Base-by-base conservation (phyloP, 1,140 invertebrate species). In the Harlomillsia oculata region DNA sequence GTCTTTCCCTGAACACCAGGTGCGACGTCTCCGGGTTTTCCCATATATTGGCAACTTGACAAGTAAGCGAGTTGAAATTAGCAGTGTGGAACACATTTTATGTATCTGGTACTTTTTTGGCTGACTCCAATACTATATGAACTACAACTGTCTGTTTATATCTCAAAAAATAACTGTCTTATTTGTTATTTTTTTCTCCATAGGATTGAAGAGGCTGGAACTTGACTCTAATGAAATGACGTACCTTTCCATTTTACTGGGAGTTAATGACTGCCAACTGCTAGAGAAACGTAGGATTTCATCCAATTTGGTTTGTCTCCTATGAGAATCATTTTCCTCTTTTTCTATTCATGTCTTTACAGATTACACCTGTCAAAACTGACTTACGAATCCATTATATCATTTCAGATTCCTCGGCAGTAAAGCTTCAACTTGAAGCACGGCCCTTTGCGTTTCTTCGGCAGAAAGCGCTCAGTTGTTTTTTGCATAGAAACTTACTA, bases 191-290 rank as follows among this genome's bases (percentile, higher is more conserved):
- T 43, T 5, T 18, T 25, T 2, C 13, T 30, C 13, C 30, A 4
- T 32, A 57, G 56, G 46, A 16, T 52, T 58, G 29, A 14, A 34
- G 39, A 51, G 25, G 18, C 29, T 58, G 9, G n/a, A 21, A 4
- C 39, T 58, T 9, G 29, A 41, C 14, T 58, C 56, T 3, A 29
- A 53, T 36, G 21, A 5, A 8, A 23, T 58, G 30, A 58, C 48
- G 5, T 58, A 52, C 25, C 26, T 58, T 9, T 41, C 56, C 1
- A n/a, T 58, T 14, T 5, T 52, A 6, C 43, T 44, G 6, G 56
- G 56, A 45, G 43, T 45, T 11, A 46, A 18, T 20, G 29, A 58
- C 26, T 58, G 56, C 32, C 51, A 58, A 44, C 0, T n/a, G 5
- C 32, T 58, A 5, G 39, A 23, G 37, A n/a, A 36, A 14, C 37